phyloP scores from a whole-genome alignment of 2,113 vertebrate species.

The Brachionichthys hirsutus region DNA sequence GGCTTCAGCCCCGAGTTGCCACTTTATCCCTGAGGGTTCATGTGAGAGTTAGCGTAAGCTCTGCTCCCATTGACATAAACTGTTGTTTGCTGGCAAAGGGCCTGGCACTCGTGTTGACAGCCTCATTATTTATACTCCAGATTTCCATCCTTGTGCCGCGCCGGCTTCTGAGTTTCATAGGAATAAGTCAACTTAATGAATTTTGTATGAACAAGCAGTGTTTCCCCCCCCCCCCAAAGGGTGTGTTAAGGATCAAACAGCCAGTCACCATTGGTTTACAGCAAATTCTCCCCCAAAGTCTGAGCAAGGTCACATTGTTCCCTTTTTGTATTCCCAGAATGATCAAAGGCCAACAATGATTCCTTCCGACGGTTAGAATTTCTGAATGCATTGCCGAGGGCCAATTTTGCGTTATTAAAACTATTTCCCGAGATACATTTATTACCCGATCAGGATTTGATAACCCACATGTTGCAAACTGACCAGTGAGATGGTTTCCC shows the following conservation, averaged over 20 bases:
- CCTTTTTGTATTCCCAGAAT: constrained; percentile 43
- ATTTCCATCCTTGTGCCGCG: constrained; percentile 43
- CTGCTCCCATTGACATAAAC: constrained; percentile 35
- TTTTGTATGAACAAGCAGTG: constrained; percentile 56
- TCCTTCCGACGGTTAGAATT: constrained; percentile 50
- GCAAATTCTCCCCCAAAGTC: constrained; percentile 30
- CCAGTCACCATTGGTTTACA: constrained; percentile 43
- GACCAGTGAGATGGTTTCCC: constrained; percentile 37
- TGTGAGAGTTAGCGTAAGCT: constrained; percentile 26
- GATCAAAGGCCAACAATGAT: constrained; percentile 50
- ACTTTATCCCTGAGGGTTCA: constrained; percentile 18
- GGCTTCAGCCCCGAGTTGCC: constrained; percentile 24
- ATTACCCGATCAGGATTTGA: background rate
- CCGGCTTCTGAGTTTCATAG: constrained; percentile 46
- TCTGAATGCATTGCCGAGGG: constrained; percentile 38
- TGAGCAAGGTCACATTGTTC: constrained; percentile 65
- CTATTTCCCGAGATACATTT: constrained; percentile 21
- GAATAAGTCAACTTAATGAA: constrained; percentile 59
- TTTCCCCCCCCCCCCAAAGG: constrained; percentile 49
- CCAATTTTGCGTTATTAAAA: constrained; percentile 40
- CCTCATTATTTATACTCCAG: constrained; percentile 53
- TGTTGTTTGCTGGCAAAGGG: constrained; percentile 49
- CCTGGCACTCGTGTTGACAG: constrained; percentile 51
- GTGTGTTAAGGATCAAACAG: constrained; percentile 56
- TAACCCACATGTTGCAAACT: too few species aligned